Evolutionary conservation across 2,797 vertebrate genomes (phyloP), one percentile per base, ranked within the genome.

Genomic region (Enteromius unitaeniatus): DNA sequence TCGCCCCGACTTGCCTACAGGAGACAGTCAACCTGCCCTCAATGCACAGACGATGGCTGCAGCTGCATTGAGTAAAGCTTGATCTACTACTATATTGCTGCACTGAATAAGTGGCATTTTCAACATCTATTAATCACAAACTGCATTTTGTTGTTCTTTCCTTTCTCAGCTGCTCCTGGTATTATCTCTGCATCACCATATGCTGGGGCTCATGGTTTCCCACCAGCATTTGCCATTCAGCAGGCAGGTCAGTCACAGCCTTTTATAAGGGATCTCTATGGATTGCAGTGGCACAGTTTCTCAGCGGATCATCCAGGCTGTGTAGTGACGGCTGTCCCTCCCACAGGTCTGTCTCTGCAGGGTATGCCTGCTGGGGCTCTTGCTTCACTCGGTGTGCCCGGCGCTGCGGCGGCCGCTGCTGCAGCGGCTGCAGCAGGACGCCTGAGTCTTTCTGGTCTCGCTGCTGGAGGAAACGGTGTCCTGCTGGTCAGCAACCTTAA

Each of bases 401-500:
- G 95, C 0, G 69, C 88, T 2, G 94, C 97, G 0, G 92, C 94
- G 82, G 94, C 93, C 0, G 94, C 93, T 0, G 93, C 94, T 0
- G 97, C 97, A 0, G 97, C 97, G 0, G 97, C 97, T 1, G 96
- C 97, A 0, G 97, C 97, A 1, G 95, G 96, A 87, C 94, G 97
- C n/a, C 95, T 99, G 1, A 95, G 96, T 85, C 93, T 99, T 58
- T 93, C 95, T 0, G 96, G 96, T 84, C 94, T 98, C 42, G 75
- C 93, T 3, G 81, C 87, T 17, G 95, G 94, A 1, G 96, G 97
- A 53, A 97, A 98, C 90, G 95, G 96, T 2, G 97, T 99, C 89
- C 93, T 99, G 88, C 91, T 99, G 92, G 96, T 99, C 95, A 98
- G 97, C 97, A 99, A 98, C 91, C 96, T 99, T 72, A 97, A 96